phyloP scores from a whole-genome alignment of 2,797 vertebrate genomes.

The Setipinna tenuifilis region DNA sequence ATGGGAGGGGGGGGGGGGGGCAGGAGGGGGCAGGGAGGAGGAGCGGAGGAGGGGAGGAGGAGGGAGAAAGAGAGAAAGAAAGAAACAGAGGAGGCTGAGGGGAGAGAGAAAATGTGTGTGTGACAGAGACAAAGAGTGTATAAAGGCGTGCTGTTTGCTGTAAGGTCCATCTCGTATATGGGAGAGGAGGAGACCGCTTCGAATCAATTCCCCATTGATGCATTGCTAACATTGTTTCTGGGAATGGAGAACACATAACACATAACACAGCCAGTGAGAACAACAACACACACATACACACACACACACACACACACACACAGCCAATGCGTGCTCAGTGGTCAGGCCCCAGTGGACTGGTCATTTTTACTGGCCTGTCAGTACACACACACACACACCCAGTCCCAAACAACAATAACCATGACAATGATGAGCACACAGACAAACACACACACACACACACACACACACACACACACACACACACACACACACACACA shows the following conservation, averaged over 20 bases:
- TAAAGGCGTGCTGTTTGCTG: neutral
- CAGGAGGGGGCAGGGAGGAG: neutral
- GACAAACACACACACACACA: constrained; percentile 16
- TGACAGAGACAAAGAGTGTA: neutral
- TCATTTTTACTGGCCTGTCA: neutral
- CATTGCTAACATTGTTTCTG: neutral
- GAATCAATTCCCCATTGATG: constrained; percentile 5
- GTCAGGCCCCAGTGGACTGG: neutral
- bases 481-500: constrained; percentile 29
- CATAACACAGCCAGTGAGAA: neutral
- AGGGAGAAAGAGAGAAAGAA: neutral
- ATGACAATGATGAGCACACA: constrained; percentile 38
- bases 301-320: too few species aligned
- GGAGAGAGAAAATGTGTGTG: too few species aligned
- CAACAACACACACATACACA: neutral
- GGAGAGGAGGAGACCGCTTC: neutral
- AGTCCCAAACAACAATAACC: neutral
- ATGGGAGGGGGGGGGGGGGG: too few species aligned
- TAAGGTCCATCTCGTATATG: neutral
- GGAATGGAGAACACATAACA: neutral
- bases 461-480: constrained; percentile 50
- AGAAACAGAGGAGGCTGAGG: too few species aligned
- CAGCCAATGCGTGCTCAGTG: neutral
- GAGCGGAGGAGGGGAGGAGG: constrained; percentile 15
- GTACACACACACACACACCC: neutral